Conservation (phyloP, 1,140 invertebrate species). For the Sitobion miscanthi region DNA sequence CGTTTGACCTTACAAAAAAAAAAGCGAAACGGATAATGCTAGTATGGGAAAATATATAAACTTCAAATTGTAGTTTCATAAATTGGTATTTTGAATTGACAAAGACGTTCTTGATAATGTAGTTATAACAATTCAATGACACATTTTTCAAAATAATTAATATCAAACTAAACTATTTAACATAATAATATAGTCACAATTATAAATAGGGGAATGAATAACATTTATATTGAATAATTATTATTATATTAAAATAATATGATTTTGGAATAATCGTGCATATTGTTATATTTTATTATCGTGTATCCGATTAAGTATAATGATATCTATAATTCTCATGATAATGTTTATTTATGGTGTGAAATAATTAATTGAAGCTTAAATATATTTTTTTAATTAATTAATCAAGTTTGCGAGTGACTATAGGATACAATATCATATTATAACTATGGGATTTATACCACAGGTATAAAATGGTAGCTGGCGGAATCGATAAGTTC, state of each 20-base stretch:
- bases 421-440: too few relatives aligned
- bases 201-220: neutral
- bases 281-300: too few relatives aligned
- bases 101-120: neutral
- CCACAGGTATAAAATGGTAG: neutral
- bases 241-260: neutral
- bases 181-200: too few relatives aligned
- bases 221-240: neutral
- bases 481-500: neutral
- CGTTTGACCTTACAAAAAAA: neutral
- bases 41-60: neutral
- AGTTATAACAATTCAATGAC: neutral
- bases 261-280: too few relatives aligned
- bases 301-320: too few relatives aligned
- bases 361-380: neutral
- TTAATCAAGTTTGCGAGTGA: neutral
- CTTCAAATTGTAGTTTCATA: neutral
- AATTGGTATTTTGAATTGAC: neutral
- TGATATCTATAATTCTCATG: too few relatives aligned
- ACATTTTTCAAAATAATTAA: neutral
- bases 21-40: accelerated
- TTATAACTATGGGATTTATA: too few relatives aligned
- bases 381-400: neutral
- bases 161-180: neutral
- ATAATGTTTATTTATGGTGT: neutral